These are phyloP conservation scores for Heterohyrax brucei DNA, from an alignment of 2,797 vertebrate genomes.

Conservation along the genomic window DNA sequence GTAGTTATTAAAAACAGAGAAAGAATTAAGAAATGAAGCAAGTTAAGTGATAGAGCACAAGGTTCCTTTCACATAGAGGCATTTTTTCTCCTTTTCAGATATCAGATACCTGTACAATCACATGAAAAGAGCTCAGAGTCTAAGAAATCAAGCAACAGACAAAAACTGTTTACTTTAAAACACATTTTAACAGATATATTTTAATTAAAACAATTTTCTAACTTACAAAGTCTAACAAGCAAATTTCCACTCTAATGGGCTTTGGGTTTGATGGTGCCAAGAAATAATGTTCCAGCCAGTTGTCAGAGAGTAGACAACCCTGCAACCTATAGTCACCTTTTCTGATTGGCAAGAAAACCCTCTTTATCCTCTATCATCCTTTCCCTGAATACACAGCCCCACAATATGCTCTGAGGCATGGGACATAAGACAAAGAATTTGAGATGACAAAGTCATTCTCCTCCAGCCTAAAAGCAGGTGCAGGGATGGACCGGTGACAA, in stretches of 20 bases:
- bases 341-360: neutral
- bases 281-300: neutral
- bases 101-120: neutral
- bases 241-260: neutral
- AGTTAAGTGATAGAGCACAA: neutral
- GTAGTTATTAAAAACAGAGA: neutral
- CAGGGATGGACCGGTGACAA: neutral
- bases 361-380: neutral
- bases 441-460: neutral
- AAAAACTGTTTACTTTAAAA: slow-evolving; percentile 36
- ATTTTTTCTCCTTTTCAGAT: slow-evolving; percentile 26
- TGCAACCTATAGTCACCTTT: neutral
- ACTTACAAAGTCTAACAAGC: slow-evolving; percentile 37
- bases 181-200: slow-evolving; percentile 48
- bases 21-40: neutral
- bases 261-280: neutral
- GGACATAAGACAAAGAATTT: neutral
- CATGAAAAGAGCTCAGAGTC: neutral
- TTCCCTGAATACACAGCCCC: neutral
- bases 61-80: neutral
- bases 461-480: neutral
- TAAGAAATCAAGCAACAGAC: neutral
- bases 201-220: neutral
- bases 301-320: neutral
- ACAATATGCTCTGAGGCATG: neutral